These are phyloP conservation scores for Mamestra configurata DNA, from an alignment of 1,140 invertebrate genomes.

Conservation along the genomic window DNA sequence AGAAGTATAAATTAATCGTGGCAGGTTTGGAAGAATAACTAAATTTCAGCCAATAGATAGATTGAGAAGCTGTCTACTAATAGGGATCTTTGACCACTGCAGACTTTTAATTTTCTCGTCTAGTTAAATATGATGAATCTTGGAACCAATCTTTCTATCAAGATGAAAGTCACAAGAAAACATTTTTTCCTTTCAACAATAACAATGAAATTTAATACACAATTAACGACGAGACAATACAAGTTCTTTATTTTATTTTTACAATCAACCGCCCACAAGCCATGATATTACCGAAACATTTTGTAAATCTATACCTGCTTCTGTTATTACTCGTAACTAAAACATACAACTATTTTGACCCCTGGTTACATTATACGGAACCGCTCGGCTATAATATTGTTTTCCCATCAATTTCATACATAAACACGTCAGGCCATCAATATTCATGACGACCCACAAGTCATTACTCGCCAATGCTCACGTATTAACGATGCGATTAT, in stretches of 20 bases:
- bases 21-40: no score
- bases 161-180: no score
- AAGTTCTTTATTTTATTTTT: no score
- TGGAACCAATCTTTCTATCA: no score
- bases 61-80: no score
- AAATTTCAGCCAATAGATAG: no score
- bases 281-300: neutral
- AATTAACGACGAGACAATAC: no score
- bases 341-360: constrained; percentile 11
- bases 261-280: neutral
- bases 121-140: no score
- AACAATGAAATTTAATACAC: no score
- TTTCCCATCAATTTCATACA: constrained; percentile 52
- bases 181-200: no score
- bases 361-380: constrained; percentile 27
- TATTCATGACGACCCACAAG: constrained; percentile 49
- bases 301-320: neutral
- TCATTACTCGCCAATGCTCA: constrained; percentile 38
- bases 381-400: constrained; percentile 46
- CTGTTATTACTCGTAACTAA: neutral
- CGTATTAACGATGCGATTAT: constrained; percentile 36
- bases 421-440: constrained; percentile 48
- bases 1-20: neutral
- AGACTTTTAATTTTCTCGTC: no score
- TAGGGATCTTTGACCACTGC: no score